These are phyloP conservation scores for Melanogrammus aeglefinus DNA, from an alignment of 2,797 vertebrate species.

Conservation along the genomic window DNA sequence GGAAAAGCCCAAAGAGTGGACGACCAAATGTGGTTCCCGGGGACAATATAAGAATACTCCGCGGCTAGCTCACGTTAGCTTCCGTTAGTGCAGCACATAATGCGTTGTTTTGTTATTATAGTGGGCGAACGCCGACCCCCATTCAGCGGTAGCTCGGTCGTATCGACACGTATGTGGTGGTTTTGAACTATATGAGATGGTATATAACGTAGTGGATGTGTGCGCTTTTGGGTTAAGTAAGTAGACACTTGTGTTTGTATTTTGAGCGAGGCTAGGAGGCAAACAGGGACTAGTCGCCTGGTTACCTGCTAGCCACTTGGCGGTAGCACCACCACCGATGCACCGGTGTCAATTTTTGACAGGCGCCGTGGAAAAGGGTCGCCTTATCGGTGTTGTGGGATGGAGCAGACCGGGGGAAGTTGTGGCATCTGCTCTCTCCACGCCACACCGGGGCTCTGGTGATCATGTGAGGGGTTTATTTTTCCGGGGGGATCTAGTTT, in stretches of 20 bases:
- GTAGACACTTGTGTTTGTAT: not conserved
- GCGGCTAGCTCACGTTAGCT: conserved; percentile 54
- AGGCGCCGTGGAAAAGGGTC: conserved; percentile 60
- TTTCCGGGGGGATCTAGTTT: not conserved
- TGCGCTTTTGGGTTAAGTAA: not conserved
- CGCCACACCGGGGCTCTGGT: conserved; percentile 18
- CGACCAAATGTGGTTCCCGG: not conserved
- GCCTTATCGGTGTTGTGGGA: conserved; percentile 41
- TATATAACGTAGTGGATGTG: too few species aligned
- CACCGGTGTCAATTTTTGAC: conserved; percentile 76
- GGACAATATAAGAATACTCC: conserved; percentile 8
- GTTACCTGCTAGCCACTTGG: not conserved
- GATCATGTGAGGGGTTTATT: not conserved
- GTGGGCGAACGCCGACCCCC: not conserved
- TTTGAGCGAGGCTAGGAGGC: not conserved
- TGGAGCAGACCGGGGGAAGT: conserved; percentile 14
- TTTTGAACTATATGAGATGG: not conserved
- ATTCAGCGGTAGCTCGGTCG: not conserved
- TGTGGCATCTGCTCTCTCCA: conserved; percentile 13
- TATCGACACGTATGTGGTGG: not conserved
- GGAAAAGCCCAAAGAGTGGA: not conserved
- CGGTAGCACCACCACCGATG: conserved; percentile 23
- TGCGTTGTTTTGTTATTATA: conserved; percentile 57
- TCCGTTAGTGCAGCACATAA: conserved; percentile 57
- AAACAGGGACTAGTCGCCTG: too few species aligned